Percentiles rank a stretch among this genome's conserved stretches.
phyloP scores from a whole-genome alignment of 2,888 invertebrate species.

The Stenichneumon culpator region DNA sequence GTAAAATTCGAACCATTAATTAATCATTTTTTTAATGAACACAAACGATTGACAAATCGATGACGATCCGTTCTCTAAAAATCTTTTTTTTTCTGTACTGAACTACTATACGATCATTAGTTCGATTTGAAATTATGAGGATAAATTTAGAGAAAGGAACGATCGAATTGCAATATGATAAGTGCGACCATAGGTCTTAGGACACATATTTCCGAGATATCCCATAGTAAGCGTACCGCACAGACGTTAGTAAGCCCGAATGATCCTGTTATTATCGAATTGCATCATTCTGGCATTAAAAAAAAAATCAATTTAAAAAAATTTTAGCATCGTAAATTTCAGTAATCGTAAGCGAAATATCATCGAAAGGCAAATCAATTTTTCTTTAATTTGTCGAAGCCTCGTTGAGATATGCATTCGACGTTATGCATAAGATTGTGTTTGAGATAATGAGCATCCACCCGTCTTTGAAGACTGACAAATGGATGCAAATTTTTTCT shows the following conservation, averaged over 20 bases:
- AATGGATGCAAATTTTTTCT: neutral
- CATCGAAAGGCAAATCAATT: neutral
- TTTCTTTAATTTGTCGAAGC: neutral
- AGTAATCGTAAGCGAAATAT: neutral
- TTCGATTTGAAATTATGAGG: neutral
- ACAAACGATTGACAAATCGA: conserved; percentile 1
- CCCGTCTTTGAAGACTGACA: neutral
- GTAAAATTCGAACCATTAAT: conserved; percentile 76
- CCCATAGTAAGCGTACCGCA: conserved; percentile 53
- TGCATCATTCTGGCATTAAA: conserved; percentile 23
- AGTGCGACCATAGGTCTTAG: conserved; percentile 24
- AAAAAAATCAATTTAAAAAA: neutral
- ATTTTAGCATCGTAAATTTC: neutral
- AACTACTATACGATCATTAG: neutral
- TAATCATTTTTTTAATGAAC: neutral
- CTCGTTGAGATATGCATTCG: neutral
- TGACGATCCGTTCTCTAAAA: neutral
- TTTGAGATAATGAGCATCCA: neutral
- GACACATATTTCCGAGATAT: conserved; percentile 50
- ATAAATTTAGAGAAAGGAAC: conserved; percentile 40
- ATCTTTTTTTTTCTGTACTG: neutral
- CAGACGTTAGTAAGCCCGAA: conserved; percentile 47
- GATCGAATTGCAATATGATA: conserved; percentile 17
- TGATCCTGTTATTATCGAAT: conserved; percentile 21
- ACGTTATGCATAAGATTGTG: neutral